Evolutionary conservation across 1,140 invertebrate species (phyloP).

Genomic region (Pantala flavescens): DNA sequence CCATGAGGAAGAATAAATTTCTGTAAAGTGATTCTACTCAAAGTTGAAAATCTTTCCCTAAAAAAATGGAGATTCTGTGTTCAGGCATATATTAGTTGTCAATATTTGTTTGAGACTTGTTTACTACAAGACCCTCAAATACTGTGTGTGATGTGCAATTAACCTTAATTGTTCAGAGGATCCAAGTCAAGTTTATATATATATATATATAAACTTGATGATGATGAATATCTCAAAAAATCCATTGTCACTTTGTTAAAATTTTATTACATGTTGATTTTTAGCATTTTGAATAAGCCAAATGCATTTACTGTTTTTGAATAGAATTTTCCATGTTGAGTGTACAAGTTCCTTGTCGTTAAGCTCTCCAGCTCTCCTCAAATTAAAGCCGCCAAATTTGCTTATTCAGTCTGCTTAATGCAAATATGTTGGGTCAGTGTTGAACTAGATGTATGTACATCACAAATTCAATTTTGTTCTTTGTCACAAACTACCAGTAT

Average conservation of each 20-base stretch:
- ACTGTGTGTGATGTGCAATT: background rate
- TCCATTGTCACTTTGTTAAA: background rate
- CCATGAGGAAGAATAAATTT: background rate
- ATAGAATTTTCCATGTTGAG: background rate
- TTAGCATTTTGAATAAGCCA: conserved; percentile 2
- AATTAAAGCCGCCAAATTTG: background rate
- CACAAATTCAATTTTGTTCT: background rate
- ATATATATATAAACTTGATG: background rate
- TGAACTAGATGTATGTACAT: background rate
- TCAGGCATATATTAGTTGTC: background rate
- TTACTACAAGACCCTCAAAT: background rate
- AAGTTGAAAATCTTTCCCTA: background rate
- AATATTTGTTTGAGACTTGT: background rate
- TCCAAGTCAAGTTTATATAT: background rate
- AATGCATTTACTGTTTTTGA: conserved; percentile 1
- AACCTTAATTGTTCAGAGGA: background rate
- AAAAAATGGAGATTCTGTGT: background rate
- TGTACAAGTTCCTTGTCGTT: background rate
- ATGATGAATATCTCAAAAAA: background rate
- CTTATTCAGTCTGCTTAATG: background rate
- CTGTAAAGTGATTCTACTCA: background rate
- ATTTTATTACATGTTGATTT: background rate
- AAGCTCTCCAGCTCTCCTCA: background rate
- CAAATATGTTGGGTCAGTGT: conserved; percentile 1
- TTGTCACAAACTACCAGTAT: conserved; percentile 6